phyloP scores from a whole-genome alignment of 1,140 invertebrate genomes.

The Harpegnathos saltator region DNA sequence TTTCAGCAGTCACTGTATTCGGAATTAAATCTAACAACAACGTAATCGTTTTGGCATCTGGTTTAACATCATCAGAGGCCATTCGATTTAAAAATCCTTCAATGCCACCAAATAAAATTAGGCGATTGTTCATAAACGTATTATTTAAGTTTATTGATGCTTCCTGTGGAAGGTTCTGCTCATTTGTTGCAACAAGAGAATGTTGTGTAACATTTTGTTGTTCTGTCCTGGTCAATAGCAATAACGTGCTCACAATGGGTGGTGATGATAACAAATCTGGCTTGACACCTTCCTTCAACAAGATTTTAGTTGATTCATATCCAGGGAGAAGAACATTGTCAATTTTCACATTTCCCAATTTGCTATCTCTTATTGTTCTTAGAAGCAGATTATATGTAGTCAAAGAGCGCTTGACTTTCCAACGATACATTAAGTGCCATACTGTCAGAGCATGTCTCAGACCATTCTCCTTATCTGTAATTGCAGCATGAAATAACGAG shows the following conservation, averaged over 20 bases:
- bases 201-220: too few relatives aligned
- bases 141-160: conserved; percentile 66
- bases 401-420: conserved; percentile 89
- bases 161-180: background rate
- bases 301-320: conserved; percentile 44
- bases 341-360: conserved; percentile 89
- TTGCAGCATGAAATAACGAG: conserved; percentile 93
- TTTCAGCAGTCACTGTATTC: conserved; percentile 88
- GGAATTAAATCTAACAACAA: conserved; percentile 91
- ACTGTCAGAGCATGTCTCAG: conserved; percentile 92
- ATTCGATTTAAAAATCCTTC: conserved; percentile 91
- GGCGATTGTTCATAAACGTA: conserved; percentile 86
- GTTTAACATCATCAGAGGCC: conserved; percentile 88
- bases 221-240: background rate
- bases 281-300: conserved; percentile 53
- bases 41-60: conserved; percentile 93
- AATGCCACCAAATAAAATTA: conserved; percentile 93
- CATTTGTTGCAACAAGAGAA: too few relatives aligned
- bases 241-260: conserved; percentile 71
- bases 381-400: conserved; percentile 94
- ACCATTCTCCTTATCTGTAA: conserved; percentile 91
- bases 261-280: conserved; percentile 79
- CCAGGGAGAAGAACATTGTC: conserved; percentile 83
- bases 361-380: conserved; percentile 92
- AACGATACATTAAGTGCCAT: conserved; percentile 93